Evolutionary conservation across 2,797 vertebrate species (phyloP).

Genomic region (Chaenodraco wilsoni): DNA sequence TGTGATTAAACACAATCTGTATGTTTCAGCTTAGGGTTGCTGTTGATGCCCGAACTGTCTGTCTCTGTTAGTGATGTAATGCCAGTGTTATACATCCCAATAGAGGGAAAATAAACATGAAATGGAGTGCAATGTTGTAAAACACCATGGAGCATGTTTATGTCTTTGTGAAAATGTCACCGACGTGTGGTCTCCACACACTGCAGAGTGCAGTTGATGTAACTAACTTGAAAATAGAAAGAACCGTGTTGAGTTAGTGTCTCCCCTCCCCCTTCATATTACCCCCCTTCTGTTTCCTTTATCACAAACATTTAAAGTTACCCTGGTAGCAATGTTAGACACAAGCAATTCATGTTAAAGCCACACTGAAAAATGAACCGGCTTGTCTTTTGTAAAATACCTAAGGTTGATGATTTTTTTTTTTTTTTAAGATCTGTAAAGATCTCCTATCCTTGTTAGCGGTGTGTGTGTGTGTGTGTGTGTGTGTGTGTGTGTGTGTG

Average conservation of each 20-base stretch:
- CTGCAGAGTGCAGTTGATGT: slow-evolving; percentile 25
- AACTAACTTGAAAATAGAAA: slow-evolving; percentile 34
- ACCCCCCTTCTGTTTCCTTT: slow-evolving; percentile 8
- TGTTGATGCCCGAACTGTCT: not conserved
- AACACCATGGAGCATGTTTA: slow-evolving; percentile 53
- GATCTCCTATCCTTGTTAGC: not conserved
- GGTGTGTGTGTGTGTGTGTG: not conserved
- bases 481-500: no score
- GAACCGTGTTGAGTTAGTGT: slow-evolving; percentile 19
- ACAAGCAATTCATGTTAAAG: slow-evolving; percentile 41
- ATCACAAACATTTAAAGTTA: slow-evolving; percentile 17
- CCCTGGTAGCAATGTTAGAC: slow-evolving; percentile 19
- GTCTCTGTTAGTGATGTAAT: slow-evolving; percentile 29
- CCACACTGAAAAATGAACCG: slow-evolving; percentile 34
- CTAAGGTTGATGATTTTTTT: slow-evolving; percentile 19
- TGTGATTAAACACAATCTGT: not conserved
- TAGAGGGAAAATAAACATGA: slow-evolving; percentile 28
- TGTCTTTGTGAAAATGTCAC: slow-evolving; percentile 31
- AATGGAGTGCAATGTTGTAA: slow-evolving; percentile 37
- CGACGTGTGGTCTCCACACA: slow-evolving; percentile 24
- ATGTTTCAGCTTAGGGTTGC: slow-evolving; percentile 6
- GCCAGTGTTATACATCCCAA: slow-evolving; percentile 12
- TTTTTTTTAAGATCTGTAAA: slow-evolving; percentile 5
- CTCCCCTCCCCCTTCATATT: not conserved
- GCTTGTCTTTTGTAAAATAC: slow-evolving; percentile 21